Conservation (phyloP, 2,797 vertebrate genomes). For the Pteronotus mesoamericanus region DNA sequence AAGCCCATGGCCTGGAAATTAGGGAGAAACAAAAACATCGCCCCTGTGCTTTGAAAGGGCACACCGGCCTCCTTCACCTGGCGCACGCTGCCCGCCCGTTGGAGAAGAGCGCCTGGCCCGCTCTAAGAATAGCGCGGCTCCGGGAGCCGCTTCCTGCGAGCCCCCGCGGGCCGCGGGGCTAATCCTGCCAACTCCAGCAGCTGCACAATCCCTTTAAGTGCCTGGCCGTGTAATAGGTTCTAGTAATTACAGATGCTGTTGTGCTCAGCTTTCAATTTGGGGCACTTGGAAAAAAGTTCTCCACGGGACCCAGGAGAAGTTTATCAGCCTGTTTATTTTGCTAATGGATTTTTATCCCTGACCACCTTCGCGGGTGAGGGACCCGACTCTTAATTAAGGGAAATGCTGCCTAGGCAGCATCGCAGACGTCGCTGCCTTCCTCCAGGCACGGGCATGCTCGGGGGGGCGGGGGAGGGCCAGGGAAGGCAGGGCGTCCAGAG, state of each 20-base stretch:
- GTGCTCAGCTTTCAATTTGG: conserved; percentile 1
- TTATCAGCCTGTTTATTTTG: conserved; percentile 36
- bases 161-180: neutral
- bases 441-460: neutral
- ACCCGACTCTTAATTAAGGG: conserved; percentile 29
- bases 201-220: neutral
- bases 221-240: neutral
- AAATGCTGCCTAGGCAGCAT: neutral
- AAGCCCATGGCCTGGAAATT: neutral
- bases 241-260: conserved; percentile 37
- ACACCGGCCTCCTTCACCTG: neutral
- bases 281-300: neutral
- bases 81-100: fast-evolving
- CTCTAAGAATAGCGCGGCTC: neutral
- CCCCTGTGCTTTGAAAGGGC: neutral
- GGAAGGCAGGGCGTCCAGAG: neutral
- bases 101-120: fast-evolving
- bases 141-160: too few relatives aligned
- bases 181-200: neutral
- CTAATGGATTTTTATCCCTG: conserved; percentile 4
- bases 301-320: too few relatives aligned
- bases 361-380: neutral
- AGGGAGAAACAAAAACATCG: neutral
- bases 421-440: neutral
- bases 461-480: neutral